Conservation (phyloP, 2,797 vertebrate species). For the Muscicapa striata region DNA sequence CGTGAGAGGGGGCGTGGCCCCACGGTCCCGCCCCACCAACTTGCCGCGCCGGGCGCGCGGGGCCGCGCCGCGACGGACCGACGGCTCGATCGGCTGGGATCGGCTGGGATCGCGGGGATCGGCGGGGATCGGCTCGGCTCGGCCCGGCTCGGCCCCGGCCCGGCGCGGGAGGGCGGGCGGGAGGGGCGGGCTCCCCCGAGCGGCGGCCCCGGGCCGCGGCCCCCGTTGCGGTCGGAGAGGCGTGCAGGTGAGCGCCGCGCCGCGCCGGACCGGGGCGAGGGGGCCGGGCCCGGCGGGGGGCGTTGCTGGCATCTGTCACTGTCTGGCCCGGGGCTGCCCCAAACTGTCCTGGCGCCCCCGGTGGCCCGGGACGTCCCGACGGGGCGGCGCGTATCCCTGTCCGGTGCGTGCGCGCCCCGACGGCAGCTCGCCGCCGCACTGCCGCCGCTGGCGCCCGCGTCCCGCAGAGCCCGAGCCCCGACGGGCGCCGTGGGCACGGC, state of each 20-base stretch:
- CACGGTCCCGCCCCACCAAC: background rate
- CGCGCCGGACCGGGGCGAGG: background rate
- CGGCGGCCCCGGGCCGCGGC: background rate
- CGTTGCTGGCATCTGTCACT: background rate
- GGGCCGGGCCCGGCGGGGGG: background rate
- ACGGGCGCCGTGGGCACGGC: background rate
- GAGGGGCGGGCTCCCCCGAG: background rate
- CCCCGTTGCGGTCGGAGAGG: slow-evolving; percentile 13
- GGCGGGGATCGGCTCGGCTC: background rate
- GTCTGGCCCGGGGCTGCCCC: background rate
- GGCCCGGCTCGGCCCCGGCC: background rate
- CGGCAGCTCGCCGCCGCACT: background rate
- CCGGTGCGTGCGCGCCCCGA: background rate
- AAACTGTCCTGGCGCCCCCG: background rate
- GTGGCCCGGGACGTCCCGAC: background rate
- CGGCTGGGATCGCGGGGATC: background rate
- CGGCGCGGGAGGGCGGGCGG: background rate
- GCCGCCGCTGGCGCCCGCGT: background rate
- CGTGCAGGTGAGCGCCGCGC: slow-evolving; percentile 29
- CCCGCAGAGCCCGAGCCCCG: background rate
- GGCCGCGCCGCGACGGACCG: slow-evolving; percentile 37
- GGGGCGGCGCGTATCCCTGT: background rate
- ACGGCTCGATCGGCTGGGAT: background rate
- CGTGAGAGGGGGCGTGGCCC: background rate
- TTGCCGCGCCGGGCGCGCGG: slow-evolving; percentile 49